Evolutionary conservation across 2,888 invertebrate species (phyloP).

Genomic region (Nasonovia ribisnigri): DNA sequence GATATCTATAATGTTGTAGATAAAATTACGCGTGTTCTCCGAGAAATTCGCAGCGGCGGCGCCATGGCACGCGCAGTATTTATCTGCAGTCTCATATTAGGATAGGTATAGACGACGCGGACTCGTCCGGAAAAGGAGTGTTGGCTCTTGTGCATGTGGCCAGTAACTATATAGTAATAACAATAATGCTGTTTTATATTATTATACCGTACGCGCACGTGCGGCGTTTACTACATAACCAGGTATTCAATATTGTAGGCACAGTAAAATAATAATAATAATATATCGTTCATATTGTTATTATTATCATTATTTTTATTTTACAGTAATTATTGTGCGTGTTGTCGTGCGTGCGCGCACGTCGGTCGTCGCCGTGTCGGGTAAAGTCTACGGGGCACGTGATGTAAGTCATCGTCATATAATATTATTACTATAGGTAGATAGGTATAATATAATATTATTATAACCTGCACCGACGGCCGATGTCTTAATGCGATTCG

Average conservation of each 20-base stretch:
- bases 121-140: not conserved
- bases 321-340: not conserved
- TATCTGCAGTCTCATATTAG: too few species aligned
- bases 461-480: not conserved
- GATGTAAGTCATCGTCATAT: not conserved
- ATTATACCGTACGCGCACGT: not conserved
- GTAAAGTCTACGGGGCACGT: not conserved
- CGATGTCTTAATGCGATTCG: not conserved
- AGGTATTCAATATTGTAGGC: not conserved
- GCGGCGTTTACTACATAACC: not conserved
- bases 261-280: not conserved
- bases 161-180: not conserved
- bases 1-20: not conserved
- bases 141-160: not conserved
- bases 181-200: too few species aligned
- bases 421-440: not conserved
- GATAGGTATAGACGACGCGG: too few species aligned
- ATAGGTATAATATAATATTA: not conserved
- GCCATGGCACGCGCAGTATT: constrained; percentile 12
- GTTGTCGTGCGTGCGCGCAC: not conserved
- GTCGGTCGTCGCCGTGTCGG: not conserved
- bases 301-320: not conserved
- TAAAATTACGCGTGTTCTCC: not conserved
- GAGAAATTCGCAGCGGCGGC: not conserved
- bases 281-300: not conserved